Evolutionary conservation across 2,797 vertebrate species (phyloP).

Genomic region (Tokudaia muenninki): DNA sequence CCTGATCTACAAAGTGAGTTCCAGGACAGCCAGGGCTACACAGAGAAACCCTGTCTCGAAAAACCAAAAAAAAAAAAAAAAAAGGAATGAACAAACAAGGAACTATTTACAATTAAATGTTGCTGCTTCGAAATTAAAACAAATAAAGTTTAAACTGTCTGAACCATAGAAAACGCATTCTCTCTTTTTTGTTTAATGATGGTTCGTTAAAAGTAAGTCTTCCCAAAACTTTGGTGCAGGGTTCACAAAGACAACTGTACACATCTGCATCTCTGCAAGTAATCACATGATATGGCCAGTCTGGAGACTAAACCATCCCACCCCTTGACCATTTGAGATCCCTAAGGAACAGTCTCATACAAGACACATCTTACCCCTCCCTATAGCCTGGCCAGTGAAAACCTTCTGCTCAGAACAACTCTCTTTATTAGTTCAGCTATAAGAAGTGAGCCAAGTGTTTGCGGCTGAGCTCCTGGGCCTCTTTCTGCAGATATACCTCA

Average conservation of each 20-base stretch:
- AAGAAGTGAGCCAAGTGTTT: background rate
- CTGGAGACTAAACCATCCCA: slow-evolving; percentile 47
- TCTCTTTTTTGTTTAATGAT: slow-evolving; percentile 81
- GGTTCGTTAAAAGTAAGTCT: slow-evolving; percentile 83
- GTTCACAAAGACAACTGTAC: slow-evolving; percentile 77
- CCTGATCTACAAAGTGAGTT: too few relatives aligned
- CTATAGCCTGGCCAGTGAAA: background rate
- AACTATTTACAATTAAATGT: slow-evolving; percentile 57
- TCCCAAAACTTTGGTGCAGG: slow-evolving; percentile 77
- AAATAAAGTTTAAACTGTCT: slow-evolving; percentile 69
- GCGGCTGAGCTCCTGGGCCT: background rate
- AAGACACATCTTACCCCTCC: background rate
- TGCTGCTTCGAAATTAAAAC: slow-evolving; percentile 80
- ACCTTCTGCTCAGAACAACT: background rate
- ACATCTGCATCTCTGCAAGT: slow-evolving; percentile 79
- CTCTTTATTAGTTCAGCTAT: background rate
- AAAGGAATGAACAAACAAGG: background rate
- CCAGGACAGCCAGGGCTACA: too few relatives aligned
- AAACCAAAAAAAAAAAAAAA: too few relatives aligned
- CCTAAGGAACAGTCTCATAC: background rate
- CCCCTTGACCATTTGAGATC: background rate
- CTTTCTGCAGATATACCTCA: background rate
- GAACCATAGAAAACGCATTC: slow-evolving; percentile 65
- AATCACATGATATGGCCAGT: slow-evolving; percentile 76
- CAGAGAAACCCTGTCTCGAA: too few relatives aligned